A percentile compares a stretch with the other conserved stretches of the same genome.
These are phyloP conservation scores for Macrosteles quadrilineatus DNA, from an alignment of 1,140 invertebrate genomes.

Conservation along the genomic window DNA sequence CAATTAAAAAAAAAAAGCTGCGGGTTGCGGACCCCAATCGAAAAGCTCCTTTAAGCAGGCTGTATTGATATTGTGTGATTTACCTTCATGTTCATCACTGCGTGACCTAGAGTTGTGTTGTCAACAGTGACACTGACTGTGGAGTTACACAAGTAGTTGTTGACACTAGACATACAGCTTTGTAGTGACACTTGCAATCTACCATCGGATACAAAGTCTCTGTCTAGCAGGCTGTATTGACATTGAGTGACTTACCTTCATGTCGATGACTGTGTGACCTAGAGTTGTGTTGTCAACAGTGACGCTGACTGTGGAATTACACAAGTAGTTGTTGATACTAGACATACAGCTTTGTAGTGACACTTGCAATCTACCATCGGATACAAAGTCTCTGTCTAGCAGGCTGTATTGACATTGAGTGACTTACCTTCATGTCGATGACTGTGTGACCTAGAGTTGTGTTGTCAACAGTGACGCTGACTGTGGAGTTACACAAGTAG, in stretches of 20 bases:
- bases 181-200: neutral
- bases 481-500: neutral
- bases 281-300: neutral
- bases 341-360: neutral
- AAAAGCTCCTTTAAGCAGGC: no score
- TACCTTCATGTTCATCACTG: neutral
- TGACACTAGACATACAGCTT: neutral
- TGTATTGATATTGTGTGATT: no score
- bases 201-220: neutral
- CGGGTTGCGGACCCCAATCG: no score
- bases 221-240: no score
- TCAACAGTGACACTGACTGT: neutral
- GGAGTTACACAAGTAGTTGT: neutral
- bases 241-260: slow-evolving; percentile 1
- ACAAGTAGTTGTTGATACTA: neutral
- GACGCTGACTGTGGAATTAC: neutral
- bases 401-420: neutral
- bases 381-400: neutral
- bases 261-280: neutral
- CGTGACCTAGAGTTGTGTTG: neutral
- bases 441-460: neutral
- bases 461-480: neutral
- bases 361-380: neutral
- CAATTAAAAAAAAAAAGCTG: no score
- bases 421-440: slow-evolving; percentile 3